Base-by-base conservation (phyloP, 2,113 vertebrate species). In the Blennius ocellaris region DNA sequence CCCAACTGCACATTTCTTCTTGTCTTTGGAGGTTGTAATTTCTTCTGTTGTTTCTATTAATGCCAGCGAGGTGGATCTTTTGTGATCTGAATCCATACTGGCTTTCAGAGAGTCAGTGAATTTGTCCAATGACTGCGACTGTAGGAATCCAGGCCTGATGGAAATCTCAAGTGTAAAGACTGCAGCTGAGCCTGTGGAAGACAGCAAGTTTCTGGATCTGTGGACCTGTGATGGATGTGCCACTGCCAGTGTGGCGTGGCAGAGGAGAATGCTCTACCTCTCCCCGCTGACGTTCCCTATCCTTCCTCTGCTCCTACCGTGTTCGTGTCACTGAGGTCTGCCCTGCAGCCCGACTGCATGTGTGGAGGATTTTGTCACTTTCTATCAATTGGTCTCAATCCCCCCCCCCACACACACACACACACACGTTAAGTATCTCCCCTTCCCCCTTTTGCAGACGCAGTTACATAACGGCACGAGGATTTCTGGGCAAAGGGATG, bases 351-450 rank as follows among this genome's bases (percentile, higher is more conserved):
- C 69, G 60, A 73, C 64, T 68, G 67, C 73, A 78, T 82, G 82
- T 53, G 87, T 80, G 53, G 70, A 76, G 54, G 78, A 80, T 89
- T 90, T 85, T 85, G 87, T 90, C 89, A 85, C 88, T 89, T 82
- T 84, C 73, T 62, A 89, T 91, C 86, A 78, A 86, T 81, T 84
- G 71, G 65, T 59, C 51, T 11, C 57, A 59, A 64, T 45, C 60
- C 71, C 77, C 67, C 56, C 41, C 11, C 65, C 16, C 17, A 60
- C 58, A 37, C 44, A 48, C 47, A 48, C 43, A 50, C 52, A 68
- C 62, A 67, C 44, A 73, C 56, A 56, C 50, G 57, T 30, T 30
- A 30, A 30, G 51, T 52, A 39, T 37, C 72, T 76, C 70, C 55
- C 68, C 57, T 61, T 53, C 79, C 65, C 80, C 77, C 44, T 5